Evolutionary conservation across 2,888 invertebrate genomes (phyloP).

Genomic region (Megalurothrips usitatus): DNA sequence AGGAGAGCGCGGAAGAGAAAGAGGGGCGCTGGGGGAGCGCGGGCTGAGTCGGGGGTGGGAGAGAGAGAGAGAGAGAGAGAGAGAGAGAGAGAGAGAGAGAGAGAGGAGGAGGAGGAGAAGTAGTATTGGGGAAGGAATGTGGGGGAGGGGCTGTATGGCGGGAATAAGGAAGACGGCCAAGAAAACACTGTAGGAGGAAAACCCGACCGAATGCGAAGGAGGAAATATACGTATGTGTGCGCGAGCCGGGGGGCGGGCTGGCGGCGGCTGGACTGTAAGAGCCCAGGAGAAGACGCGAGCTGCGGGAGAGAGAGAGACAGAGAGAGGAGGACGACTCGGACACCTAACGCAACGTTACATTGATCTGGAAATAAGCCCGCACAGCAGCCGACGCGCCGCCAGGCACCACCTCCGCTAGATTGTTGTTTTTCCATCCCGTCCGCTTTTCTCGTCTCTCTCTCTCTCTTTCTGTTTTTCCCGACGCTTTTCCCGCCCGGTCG

Average conservation of each 20-base stretch:
- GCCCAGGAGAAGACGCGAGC: no score
- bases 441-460: conserved; percentile 34
- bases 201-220: no score
- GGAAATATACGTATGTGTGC: no score
- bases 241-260: no score
- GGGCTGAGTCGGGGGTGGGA: conserved; percentile 14
- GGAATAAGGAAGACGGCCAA: neutral
- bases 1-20: conserved; percentile 35
- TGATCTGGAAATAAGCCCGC: conserved; percentile 15
- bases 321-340: neutral
- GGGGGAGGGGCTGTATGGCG: neutral
- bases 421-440: conserved; percentile 37
- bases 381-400: neutral
- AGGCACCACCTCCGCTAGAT: no score
- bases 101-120: conserved; percentile 32
- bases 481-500: conserved; percentile 13
- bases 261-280: no score
- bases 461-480: conserved; percentile 4
- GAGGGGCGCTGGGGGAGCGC: conserved; percentile 31
- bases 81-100: no score
- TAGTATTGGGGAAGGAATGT: conserved; percentile 31
- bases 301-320: neutral
- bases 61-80: conserved; percentile 24
- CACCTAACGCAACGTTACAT: conserved; percentile 20
- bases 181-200: conserved; percentile 29